These are phyloP conservation scores for Globodera rostochiensis DNA, from an alignment of 1,140 invertebrate genomes.

Conservation along the genomic window DNA sequence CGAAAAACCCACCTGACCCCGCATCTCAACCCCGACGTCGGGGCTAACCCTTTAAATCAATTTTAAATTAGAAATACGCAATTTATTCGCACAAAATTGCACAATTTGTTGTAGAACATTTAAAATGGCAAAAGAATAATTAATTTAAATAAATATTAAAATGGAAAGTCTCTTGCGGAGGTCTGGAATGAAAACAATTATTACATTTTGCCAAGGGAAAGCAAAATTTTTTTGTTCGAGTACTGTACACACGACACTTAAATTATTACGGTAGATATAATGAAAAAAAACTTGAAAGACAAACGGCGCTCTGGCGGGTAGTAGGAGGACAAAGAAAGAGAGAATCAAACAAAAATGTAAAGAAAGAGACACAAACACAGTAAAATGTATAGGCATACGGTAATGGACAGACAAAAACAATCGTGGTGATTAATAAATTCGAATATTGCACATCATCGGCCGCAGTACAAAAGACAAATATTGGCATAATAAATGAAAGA, in stretches of 20 bases:
- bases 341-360: background rate
- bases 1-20: no score
- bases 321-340: background rate
- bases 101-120: background rate
- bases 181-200: background rate
- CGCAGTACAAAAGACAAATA: background rate
- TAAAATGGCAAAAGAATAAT: constrained; percentile 1
- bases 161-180: background rate
- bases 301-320: background rate
- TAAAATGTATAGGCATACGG: background rate
- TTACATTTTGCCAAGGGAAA: background rate
- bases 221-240: background rate
- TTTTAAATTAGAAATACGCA: no score
- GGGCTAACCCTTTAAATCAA: no score
- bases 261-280: background rate
- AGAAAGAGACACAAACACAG: background rate
- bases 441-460: no score
- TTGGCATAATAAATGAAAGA: constrained; percentile 7
- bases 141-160: background rate
- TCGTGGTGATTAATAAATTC: constrained; percentile 8
- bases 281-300: background rate
- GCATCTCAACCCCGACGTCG: no score
- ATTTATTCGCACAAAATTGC: no score
- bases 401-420: background rate
- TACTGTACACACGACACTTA: background rate